phyloP scores from a whole-genome alignment of 2,797 vertebrate genomes.

The Sebastes itinus region DNA sequence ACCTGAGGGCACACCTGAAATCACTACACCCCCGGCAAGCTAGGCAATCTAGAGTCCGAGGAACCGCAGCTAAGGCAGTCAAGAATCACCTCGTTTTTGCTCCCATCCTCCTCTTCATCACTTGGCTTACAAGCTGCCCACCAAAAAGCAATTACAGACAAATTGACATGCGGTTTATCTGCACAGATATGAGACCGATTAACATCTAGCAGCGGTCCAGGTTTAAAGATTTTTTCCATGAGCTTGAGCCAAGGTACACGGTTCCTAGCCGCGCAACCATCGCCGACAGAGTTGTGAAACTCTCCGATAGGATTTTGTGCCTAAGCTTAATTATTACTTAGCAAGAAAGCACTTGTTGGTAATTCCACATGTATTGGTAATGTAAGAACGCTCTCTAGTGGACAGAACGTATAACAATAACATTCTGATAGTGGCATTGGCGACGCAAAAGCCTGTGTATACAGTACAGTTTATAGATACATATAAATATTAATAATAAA shows the following conservation, averaged over 20 bases:
- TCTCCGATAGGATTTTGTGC: not conserved
- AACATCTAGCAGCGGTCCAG: not conserved
- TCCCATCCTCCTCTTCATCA: not conserved
- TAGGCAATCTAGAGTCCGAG: not conserved
- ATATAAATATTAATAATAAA: not conserved
- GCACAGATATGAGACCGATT: not conserved
- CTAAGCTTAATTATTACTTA: not conserved
- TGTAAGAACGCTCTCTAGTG: not conserved
- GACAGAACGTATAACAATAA: not conserved
- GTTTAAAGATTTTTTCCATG: not conserved
- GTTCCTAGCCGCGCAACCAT: not conserved
- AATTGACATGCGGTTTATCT: not conserved
- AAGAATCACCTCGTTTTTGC: not conserved
- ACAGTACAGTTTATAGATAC: not conserved
- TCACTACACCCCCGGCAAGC: not conserved
- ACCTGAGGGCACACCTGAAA: not conserved
- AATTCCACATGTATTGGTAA: not conserved
- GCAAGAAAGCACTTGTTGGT: not conserved
- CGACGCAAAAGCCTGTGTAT: too few relatives aligned
- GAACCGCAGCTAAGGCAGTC: not conserved
- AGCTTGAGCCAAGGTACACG: not conserved
- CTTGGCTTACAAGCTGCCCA: not conserved
- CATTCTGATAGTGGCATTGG: not conserved
- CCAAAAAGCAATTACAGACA: not conserved
- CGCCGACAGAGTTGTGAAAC: not conserved